Evolutionary conservation across 1,140 invertebrate species (phyloP), one percentile per base, ranked within the genome.

Genomic region (Dinoponera quadriceps): DNA sequence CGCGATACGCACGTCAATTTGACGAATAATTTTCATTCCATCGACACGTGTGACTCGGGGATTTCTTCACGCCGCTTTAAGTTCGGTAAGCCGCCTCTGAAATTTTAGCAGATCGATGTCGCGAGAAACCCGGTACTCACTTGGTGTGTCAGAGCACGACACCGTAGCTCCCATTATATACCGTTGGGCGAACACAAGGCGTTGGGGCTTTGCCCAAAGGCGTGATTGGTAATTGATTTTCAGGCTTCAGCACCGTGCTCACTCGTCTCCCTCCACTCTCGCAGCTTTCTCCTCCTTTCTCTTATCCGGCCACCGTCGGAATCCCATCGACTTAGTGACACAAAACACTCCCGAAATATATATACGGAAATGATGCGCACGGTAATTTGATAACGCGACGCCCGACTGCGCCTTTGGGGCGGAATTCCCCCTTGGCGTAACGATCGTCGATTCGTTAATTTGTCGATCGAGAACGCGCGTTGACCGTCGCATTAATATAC

Each of bases 201-300:
- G 82, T 86, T 38, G 74, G 81, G 77, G 88, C 88, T 91, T 91
- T 91, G 89, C 75, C 88, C 80, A 86, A 89, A 90, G 89, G 84
- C 90, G 89, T 89, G 89, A 91, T 91, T 90, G 90, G 86, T 89
- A 90, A 91, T 91, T 91, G 90, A 91, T 91, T 91, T 91, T 91
- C 90, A 90, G 86, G 90, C 86, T 90, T 91, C 89, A 81, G 51
- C 87, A 88, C 85, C 81, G 81, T 81, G 81, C 73, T 84, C 83
- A 80, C 69, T 78, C 75, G 62, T 51, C 44, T 54, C 60, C 66
- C 44, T 81, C 48, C 62, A 20, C 62, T n/a, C 55, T 72, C 62
- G 65, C 84, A 51, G 48, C 60, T 78, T 83, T 72, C 81, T 84
- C 68, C 83, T 74, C 85, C 84, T 77, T 83, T 84, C 54, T 66